Evolutionary conservation across 2,888 invertebrate genomes (phyloP).

Genomic region (Papilio elwesi): DNA sequence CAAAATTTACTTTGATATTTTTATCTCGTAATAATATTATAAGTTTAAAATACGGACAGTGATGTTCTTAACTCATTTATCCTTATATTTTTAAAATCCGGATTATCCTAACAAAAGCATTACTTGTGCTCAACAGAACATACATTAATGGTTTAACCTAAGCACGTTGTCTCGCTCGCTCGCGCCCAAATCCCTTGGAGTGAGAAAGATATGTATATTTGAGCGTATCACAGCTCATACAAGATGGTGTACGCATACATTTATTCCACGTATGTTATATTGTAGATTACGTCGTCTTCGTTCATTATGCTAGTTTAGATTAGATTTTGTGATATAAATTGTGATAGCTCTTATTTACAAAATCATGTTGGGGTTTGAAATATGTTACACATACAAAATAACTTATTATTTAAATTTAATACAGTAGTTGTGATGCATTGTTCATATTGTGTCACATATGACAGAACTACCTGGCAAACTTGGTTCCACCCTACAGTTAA

Average conservation of each 20-base stretch:
- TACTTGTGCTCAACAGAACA: constrained; percentile 5
- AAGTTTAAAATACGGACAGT: background rate
- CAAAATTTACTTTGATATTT: background rate
- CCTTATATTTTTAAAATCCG: background rate
- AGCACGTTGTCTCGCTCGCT: constrained; percentile 13
- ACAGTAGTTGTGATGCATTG: no score
- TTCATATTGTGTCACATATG: no score
- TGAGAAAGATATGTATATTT: constrained; percentile 20
- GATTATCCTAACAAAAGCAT: constrained; percentile 1
- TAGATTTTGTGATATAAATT: constrained; percentile 41
- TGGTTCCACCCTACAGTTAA: no score
- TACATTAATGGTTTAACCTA: constrained; percentile 2
- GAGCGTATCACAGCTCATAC: constrained; percentile 4
- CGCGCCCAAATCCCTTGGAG: constrained; percentile 1
- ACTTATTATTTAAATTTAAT: no score
- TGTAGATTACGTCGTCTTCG: constrained; percentile 53
- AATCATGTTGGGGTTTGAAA: no score
- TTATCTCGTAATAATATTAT: background rate
- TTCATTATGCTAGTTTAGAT: constrained; percentile 54
- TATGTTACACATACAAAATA: no score
- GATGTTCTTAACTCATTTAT: no score
- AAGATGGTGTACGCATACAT: constrained; percentile 15
- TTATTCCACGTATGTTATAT: constrained; percentile 35
- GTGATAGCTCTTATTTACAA: no score
- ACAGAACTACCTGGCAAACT: no score